Conservation (phyloP, 1,140 invertebrate genomes). For the Lucilia cuprina region DNA sequence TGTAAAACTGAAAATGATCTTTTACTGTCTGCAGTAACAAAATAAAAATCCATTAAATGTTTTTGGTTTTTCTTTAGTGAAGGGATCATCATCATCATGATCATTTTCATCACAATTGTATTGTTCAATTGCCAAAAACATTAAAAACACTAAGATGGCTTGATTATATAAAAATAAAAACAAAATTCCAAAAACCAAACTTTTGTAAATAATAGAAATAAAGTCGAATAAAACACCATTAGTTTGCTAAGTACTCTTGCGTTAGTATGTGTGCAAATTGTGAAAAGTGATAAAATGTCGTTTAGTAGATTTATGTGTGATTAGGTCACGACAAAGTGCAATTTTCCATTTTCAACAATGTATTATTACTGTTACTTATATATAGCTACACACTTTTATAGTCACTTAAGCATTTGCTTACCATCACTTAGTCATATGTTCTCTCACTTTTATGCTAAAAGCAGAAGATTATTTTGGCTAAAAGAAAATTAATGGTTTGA, state of each 20-base stretch:
- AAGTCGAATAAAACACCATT: background rate
- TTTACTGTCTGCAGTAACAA: background rate
- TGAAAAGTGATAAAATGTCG: conserved; percentile 1
- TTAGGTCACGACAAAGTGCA: conserved; percentile 10
- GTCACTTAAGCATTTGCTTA: background rate
- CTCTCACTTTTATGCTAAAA: background rate
- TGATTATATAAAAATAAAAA: conserved; percentile 2
- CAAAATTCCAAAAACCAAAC: background rate
- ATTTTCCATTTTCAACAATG: background rate
- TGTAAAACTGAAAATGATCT: background rate
- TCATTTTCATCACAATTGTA: background rate
- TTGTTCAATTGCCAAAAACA: background rate
- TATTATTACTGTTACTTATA: background rate
- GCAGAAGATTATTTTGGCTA: background rate
- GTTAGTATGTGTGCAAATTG: background rate
- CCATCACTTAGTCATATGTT: background rate
- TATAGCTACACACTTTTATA: background rate
- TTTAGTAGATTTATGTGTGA: conserved; percentile 17
- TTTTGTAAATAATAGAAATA: background rate
- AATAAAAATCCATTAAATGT: background rate
- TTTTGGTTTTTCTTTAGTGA: background rate
- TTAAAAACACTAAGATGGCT: background rate
- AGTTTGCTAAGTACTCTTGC: background rate
- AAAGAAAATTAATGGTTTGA: conserved; percentile 3
- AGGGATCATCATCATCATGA: conserved; percentile 2